These are phyloP conservation scores for Carabus problematicus DNA, from an alignment of 2,888 invertebrate species.

Conservation along the genomic window DNA sequence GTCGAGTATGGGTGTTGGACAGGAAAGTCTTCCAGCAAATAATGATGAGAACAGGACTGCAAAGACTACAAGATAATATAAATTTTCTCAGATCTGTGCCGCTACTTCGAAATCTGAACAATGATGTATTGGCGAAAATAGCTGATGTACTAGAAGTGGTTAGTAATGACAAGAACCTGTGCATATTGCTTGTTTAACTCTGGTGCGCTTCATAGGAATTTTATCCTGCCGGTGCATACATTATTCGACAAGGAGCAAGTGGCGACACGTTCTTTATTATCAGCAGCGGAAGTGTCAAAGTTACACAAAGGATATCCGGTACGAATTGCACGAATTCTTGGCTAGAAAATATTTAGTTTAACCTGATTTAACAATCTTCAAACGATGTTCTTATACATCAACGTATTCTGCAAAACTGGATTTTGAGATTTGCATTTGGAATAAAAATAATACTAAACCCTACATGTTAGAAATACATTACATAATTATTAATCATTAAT, in stretches of 20 bases:
- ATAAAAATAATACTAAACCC: background rate
- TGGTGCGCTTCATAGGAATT: constrained; percentile 61
- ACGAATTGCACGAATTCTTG: constrained; percentile 22
- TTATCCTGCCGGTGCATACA: constrained; percentile 68
- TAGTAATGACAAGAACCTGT: constrained; percentile 50
- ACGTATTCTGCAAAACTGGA: background rate
- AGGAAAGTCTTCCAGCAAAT: constrained; percentile 73
- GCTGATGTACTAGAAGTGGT: constrained; percentile 76
- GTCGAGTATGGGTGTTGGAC: constrained; percentile 74
- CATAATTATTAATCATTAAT: constrained; percentile 4
- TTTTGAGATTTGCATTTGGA: background rate
- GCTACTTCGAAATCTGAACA: constrained; percentile 64
- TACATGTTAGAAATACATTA: background rate
- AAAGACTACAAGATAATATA: constrained; percentile 71
- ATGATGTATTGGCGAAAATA: constrained; percentile 69
- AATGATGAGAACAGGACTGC: constrained; percentile 74
- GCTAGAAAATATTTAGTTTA: too few relatives aligned
- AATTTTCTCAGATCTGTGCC: constrained; percentile 71
- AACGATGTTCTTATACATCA: too few relatives aligned
- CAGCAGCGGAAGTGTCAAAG: constrained; percentile 66
- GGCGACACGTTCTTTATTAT: constrained; percentile 74
- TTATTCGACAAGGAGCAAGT: constrained; percentile 69
- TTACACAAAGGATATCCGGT: constrained; percentile 61
- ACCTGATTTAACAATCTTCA: background rate
- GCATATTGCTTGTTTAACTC: background rate